Percentiles rank a stretch among this genome's conserved stretches.
Conservation (phyloP, 2,113 vertebrate species). For the Psephotus haematonotus region DNA sequence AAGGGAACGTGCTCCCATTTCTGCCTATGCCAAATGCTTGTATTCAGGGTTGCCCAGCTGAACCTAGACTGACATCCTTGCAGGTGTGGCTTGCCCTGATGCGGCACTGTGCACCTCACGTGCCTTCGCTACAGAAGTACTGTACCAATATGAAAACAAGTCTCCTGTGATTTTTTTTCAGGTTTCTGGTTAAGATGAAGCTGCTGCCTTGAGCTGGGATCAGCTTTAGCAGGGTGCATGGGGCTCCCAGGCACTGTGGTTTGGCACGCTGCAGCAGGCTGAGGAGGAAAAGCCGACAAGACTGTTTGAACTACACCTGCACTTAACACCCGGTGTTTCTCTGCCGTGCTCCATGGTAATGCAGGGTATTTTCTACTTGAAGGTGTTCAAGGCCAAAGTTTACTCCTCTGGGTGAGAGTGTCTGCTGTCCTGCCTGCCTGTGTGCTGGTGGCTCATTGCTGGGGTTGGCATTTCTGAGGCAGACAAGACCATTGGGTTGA, state of each 20-base stretch:
- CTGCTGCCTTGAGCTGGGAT: background rate
- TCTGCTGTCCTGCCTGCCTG: background rate
- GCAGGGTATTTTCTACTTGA: background rate
- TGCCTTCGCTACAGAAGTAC: background rate
- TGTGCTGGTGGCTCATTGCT: background rate
- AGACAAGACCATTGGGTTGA: fast-evolving
- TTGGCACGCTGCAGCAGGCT: background rate
- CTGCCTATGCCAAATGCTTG: background rate
- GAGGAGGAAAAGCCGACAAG: background rate
- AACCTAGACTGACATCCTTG: background rate
- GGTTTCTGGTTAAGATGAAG: background rate
- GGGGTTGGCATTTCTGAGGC: background rate
- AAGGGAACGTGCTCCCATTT: background rate
- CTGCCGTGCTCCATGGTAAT: fast-evolving
- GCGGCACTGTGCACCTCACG: fast-evolving
- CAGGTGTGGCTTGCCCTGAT: fast-evolving
- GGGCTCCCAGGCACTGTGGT: background rate
- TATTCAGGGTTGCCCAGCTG: background rate
- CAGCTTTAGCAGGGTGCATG: background rate
- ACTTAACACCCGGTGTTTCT: fast-evolving
- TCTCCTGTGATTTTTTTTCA: background rate
- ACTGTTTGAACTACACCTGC: background rate
- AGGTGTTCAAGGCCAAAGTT: background rate
- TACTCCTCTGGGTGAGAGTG: background rate
- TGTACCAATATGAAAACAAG: background rate